Base-by-base conservation (phyloP, 2,113 vertebrate species). In the Pandion haliaetus region DNA sequence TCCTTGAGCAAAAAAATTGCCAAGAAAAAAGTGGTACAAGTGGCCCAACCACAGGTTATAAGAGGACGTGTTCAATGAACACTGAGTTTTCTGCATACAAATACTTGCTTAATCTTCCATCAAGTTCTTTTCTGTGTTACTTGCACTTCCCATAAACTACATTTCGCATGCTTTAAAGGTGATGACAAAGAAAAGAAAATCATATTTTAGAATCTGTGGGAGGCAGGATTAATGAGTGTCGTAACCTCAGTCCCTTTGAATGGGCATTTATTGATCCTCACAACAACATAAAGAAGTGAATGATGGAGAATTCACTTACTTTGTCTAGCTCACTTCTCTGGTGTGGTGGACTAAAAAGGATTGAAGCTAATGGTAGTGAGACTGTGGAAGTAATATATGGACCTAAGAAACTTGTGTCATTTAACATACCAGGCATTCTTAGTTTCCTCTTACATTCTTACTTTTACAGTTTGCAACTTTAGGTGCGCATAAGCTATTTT, bases 201-300 rank as follows among this genome's bases (percentile, higher is more conserved):
- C 36, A 90, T 96, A 97, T 96, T 98, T 97, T 90, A 90, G 92
- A 96, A 96, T 73, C 93, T 95, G 65, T 92, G 38, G 69, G 84
- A 66, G 83, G 52, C 10, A 96, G 90, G 82, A 91, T 97, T 97
- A 98, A 97, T 95, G 96, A 97, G 80, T 92, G 49, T 29, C 55
- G 95, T 97, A 90, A 88, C 74, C 78, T 92, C 67, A 36, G 84
- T 50, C 80, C 36, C 71, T 96, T 96, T 95, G 80, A 97, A 95
- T 88, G 59, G 90, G 45, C 66, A 90, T 93, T 90, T 97, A 98
- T 98, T 96, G 97, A 97, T 97, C 96, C 47, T 95, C 95, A 96
- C 95, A 95, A 88, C 85, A 93, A 90, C 38, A 26, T n/a, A 87
- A 93, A 95, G 81, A 94, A 93, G 72, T 95, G 86, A 97, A 91